Conservation (phyloP, 2,113 vertebrate species). For the Cinclus cinclus region DNA sequence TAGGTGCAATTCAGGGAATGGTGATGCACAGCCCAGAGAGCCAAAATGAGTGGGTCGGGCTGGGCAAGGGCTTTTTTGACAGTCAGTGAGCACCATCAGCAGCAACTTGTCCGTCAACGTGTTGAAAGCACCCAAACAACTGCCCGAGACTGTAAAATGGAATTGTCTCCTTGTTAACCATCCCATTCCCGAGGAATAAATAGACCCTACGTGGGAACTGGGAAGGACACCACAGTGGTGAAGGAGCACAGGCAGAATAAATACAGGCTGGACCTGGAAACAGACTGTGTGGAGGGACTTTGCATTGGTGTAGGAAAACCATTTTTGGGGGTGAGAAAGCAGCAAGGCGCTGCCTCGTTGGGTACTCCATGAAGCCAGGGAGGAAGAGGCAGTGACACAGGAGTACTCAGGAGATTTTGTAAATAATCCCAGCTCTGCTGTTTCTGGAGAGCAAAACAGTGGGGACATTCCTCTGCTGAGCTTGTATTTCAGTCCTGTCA, state of each 20-base stretch:
- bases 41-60: background rate
- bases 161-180: background rate
- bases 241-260: background rate
- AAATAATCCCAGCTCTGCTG: background rate
- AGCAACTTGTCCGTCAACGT: background rate
- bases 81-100: background rate
- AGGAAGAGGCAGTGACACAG: background rate
- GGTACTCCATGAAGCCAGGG: no score
- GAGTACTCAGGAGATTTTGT: background rate
- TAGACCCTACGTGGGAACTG: rapidly evolving
- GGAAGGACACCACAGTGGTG: background rate
- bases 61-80: background rate
- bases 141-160: rapidly evolving
- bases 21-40: rapidly evolving
- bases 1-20: background rate
- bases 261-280: background rate
- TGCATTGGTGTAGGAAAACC: rapidly evolving
- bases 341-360: rapidly evolving
- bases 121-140: background rate
- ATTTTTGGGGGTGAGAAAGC: background rate
- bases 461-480: background rate
- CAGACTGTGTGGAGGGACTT: background rate
- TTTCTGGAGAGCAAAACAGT: background rate
- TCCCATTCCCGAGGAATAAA: background rate
- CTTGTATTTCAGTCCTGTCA: background rate